phyloP scores from a whole-genome alignment of 2,797 vertebrate genomes.

The Gouania willdenowi region DNA sequence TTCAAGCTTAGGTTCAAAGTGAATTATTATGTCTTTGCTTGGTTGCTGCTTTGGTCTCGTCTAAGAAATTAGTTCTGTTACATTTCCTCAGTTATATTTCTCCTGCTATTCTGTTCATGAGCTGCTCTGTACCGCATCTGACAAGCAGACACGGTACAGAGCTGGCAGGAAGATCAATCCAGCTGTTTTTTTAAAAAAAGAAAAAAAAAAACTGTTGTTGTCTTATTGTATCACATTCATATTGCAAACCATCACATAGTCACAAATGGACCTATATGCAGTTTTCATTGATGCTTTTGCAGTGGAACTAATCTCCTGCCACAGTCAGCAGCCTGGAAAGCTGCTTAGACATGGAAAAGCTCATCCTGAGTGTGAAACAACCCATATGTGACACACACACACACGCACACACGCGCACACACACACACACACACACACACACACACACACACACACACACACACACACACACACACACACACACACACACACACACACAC shows the following conservation, averaged over 20 bases:
- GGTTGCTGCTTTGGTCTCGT: conserved; percentile 7
- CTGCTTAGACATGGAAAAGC: conserved; percentile 59
- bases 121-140: conserved; percentile 37
- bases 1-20: too few relatives aligned
- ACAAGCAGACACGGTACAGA: conserved; percentile 37
- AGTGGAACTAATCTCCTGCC: conserved; percentile 59
- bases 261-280: conserved; percentile 2
- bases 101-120: conserved; percentile 44
- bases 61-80: too few relatives aligned
- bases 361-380: conserved; percentile 39
- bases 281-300: conserved; percentile 46
- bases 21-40: conserved; percentile 20
- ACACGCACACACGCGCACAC: neutral
- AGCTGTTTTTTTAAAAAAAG: conserved; percentile 38
- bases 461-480: neutral
- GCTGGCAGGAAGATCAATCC: conserved; percentile 36
- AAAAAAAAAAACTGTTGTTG: conserved; percentile 38
- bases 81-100: conserved; percentile 33
- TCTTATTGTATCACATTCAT: conserved; percentile 38
- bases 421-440: neutral
- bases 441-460: conserved; percentile 3
- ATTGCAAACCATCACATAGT: conserved; percentile 22
- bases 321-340: conserved; percentile 62
- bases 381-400: conserved; percentile 11
- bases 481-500: neutral